Conservation (phyloP, 2,113 vertebrate genomes). For the Pseudorhombus dupliciocellatus region DNA sequence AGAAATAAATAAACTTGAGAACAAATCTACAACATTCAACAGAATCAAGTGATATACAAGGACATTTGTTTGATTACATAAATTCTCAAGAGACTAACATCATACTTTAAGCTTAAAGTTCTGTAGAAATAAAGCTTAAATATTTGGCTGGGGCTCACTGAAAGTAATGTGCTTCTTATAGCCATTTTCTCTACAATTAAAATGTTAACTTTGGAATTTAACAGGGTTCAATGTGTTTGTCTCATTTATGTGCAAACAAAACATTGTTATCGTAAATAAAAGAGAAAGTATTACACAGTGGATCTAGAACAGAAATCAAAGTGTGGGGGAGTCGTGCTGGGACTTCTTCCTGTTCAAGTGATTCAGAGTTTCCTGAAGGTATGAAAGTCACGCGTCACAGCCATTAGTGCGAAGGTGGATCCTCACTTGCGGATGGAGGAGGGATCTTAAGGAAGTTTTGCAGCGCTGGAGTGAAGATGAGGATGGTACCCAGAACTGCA, state of each 20-base stretch:
- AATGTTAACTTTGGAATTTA: neutral
- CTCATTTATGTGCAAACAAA: constrained; percentile 4
- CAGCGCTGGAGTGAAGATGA: constrained; percentile 95
- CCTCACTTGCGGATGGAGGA: constrained; percentile 60
- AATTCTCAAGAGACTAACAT: neutral
- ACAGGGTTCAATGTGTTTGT: neutral
- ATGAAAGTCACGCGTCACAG: constrained; percentile 5
- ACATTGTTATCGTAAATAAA: neutral
- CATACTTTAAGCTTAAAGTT: neutral
- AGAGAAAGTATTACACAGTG: constrained; percentile 3
- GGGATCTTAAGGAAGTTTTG: constrained; percentile 84
- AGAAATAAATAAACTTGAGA: neutral
- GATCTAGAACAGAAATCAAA: neutral
- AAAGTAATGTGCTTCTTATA: neutral
- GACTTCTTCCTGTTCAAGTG: constrained; percentile 11
- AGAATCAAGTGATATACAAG: constrained; percentile 1
- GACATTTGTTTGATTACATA: neutral
- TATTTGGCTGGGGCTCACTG: neutral
- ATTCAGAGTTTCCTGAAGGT: constrained; percentile 2
- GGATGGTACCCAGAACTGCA: constrained; percentile 88
- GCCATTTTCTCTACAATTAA: neutral
- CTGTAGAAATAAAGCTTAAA: neutral
- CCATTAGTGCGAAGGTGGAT: constrained; percentile 48
- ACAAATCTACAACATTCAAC: neutral
- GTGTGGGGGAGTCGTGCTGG: neutral